Evolutionary conservation across 1,140 invertebrate species (phyloP), one percentile per base, ranked within the genome.

Genomic region (Pogonomyrmex californicus): DNA sequence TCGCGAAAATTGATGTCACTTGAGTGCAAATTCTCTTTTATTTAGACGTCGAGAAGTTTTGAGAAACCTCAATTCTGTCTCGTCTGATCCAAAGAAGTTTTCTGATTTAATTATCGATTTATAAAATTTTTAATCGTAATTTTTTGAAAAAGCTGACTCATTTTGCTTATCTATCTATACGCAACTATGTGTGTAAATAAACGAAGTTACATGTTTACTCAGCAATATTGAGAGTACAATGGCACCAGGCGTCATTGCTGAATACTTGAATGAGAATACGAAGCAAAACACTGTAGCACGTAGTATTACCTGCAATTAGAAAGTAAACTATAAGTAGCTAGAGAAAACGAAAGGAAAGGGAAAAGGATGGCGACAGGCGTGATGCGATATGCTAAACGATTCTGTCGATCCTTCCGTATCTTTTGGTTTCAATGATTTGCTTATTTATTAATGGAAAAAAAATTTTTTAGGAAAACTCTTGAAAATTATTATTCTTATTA

Each of bases 301-400:
- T 54, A 38, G 17, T 62, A 83, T 75, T 83, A 73, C 44, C 36
- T 12, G 54, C 68, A 83, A 83, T 83, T 75, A 83, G 79, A 75
- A 83, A 83, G 68, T 75, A 23, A 83, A 83, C 41, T 75, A 10
- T 49, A 56, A 68, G 47, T 17, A 30, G 36, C 14, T 14, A 33
- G 68, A 30, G 70, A 73, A 75, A 73, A 60, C 44, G 68, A 47
- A 33, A 60, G 41, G 41, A 60, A 62, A 44, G 68, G 30, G 63
- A 81, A 81, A 41, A 60, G 54, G 30, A 47, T 23, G 10, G 14
- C 44, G 41, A 73, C 54, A 36, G 30, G 54, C 30, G n/a, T 60
- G 68, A 82, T 30, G 38, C 23, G 65, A 68, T 54, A 54, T 9
- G 38, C 0, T 23, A 62, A n/a, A 2, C 5, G 30, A 14, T 33